Conservation (phyloP, 2,113 vertebrate genomes). For the Mesoclemmys tuberculata region DNA sequence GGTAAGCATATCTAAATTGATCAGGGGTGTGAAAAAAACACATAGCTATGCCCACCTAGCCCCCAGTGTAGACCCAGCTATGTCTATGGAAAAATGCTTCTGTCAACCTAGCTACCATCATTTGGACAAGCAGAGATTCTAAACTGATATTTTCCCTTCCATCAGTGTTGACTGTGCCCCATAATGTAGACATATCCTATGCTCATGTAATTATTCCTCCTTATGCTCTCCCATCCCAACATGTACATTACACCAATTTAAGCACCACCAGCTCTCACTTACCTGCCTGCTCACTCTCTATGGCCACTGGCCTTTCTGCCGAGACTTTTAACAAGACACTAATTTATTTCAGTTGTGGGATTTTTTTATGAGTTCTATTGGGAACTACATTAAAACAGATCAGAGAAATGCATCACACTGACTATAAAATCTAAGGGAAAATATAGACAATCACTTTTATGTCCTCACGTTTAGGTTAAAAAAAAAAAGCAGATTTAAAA, state of each 20-base stretch:
- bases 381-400: constrained; percentile 9
- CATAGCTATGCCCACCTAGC: not conserved
- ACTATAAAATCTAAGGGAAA: not conserved
- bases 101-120: not conserved
- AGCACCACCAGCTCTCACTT: rapidly evolving
- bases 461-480: not conserved
- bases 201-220: not conserved
- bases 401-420: not conserved
- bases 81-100: not conserved
- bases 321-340: not conserved
- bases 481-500: not conserved
- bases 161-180: not conserved
- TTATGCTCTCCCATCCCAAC: not conserved
- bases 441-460: not conserved
- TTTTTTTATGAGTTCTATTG: rapidly evolving
- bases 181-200: not conserved
- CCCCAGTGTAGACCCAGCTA: not conserved
- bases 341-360: not conserved
- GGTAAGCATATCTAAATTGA: not conserved
- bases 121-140: not conserved
- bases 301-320: not conserved
- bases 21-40: not conserved
- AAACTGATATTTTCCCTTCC: not conserved
- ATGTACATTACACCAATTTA: not conserved
- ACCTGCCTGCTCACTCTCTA: not conserved